Conservation (phyloP, 2,888 invertebrate genomes). For the Drosophila robusta region DNA sequence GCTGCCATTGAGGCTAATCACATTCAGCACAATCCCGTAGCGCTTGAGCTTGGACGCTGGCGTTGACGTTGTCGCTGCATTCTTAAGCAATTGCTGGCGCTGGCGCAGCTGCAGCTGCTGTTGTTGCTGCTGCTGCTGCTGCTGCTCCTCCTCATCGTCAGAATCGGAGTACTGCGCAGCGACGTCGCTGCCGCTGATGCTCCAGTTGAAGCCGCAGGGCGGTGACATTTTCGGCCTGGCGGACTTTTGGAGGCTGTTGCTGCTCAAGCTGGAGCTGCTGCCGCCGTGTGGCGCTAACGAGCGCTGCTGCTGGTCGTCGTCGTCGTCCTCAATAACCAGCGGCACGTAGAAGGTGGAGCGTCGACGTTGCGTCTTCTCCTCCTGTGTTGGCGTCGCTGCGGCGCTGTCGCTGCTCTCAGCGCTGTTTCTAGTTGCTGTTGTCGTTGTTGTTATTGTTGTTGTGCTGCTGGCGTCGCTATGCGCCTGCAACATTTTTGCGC, state of each 20-base stretch:
- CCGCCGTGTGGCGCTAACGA: slow-evolving; percentile 37
- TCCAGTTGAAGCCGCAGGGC: slow-evolving; percentile 85
- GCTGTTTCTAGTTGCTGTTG: slow-evolving; percentile 42
- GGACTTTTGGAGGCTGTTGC: slow-evolving; percentile 65
- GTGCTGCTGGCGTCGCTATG: slow-evolving; percentile 58
- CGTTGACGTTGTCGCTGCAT: slow-evolving; percentile 35
- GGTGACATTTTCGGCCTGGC: slow-evolving; percentile 75
- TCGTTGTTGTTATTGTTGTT: slow-evolving; percentile 47
- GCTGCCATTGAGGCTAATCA: slow-evolving; percentile 79
- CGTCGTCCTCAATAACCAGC: slow-evolving; percentile 85
- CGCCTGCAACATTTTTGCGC: slow-evolving; percentile 77
- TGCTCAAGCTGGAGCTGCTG: slow-evolving; percentile 61
- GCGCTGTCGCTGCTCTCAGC: slow-evolving; percentile 50
- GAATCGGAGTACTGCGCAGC: slow-evolving; percentile 78
- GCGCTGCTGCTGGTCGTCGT: slow-evolving; percentile 41
- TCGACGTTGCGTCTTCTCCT: slow-evolving; percentile 87
- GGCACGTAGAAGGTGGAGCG: slow-evolving; percentile 92
- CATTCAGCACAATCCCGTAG: slow-evolving; percentile 84
- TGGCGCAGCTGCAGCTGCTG: slow-evolving; percentile 51
- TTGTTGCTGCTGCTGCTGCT: slow-evolving; percentile 66
- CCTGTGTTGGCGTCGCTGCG: slow-evolving; percentile 59
- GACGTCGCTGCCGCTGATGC: slow-evolving; percentile 79
- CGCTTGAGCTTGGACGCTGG: slow-evolving; percentile 82
- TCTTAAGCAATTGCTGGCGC: slow-evolving; percentile 52
- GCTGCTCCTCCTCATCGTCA: slow-evolving; percentile 72